Evolutionary conservation across 2,888 invertebrate species (phyloP), one percentile per base, ranked within the genome.

Genomic region (Cyaniris semiargus): DNA sequence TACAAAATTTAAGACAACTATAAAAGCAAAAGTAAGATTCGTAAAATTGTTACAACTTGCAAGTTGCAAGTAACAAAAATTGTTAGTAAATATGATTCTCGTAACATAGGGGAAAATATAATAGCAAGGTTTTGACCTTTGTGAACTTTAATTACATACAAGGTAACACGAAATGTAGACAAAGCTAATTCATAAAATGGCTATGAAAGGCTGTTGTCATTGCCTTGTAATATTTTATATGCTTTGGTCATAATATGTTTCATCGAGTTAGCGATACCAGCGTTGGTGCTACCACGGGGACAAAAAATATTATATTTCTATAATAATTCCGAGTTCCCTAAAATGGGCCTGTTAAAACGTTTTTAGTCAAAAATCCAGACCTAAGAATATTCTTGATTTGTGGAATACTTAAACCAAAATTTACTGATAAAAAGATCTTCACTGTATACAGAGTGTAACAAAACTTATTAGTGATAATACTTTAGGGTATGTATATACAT

Each of bases 71-170:
- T 34, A 1, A 34, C 10, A 23, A 60, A 23, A 7, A 27, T 27
- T 13, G 10, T 44, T 44, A 44, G 38, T 10, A 27, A 23, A 21
- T n/a, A n/a, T 23, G 4, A 27, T 15, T 5, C 27, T 66, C 27
- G 60, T 15, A 66, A 66, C 15, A 27, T 31, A 66, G 66, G 66
- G 27, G 27, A 27, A 66, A 66, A 66, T 31, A 66, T 66, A 66
- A 66, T 66, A 66, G 66, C 66, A 66, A 31, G 66, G 66, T 66
- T 66, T 66, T 66, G 27, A 66, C 66, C 66, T 66, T 66, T 66
- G 27, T 66, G 66, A 66, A 66, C 27, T 66, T 27, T 66, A 66
- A 66, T 66, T 66, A 66, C 18, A 13, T 31, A 66, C 66, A 66
- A 66, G 66, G 66, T 66, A 66, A 66, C 66, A 66, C 18, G 27